Conservation (phyloP, 2,888 invertebrate genomes). For the Branchellion lobata region DNA sequence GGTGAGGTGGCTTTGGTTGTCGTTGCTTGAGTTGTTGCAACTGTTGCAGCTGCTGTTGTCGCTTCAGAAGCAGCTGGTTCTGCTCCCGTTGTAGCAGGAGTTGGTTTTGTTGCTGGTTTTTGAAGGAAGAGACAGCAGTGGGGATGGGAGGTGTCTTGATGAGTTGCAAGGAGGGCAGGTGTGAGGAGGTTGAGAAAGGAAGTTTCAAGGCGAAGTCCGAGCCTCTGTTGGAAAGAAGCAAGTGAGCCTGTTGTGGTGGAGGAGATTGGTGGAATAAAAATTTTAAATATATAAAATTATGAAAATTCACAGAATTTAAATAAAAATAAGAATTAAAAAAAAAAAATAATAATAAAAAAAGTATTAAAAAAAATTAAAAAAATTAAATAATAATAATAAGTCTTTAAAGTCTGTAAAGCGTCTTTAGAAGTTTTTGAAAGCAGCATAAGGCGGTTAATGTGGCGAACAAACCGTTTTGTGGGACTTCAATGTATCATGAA, state of each 20-base stretch:
- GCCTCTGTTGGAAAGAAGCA: background rate
- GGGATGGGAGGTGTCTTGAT: too few species aligned
- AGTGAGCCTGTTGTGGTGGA: background rate
- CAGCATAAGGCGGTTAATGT: too few species aligned
- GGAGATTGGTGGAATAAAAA: background rate
- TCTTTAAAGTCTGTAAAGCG: too few species aligned
- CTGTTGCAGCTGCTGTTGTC: background rate
- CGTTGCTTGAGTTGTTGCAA: background rate
- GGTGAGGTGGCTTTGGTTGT: too few species aligned
- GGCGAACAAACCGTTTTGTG: too few species aligned
- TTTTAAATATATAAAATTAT: background rate
- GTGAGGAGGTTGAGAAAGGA: background rate
- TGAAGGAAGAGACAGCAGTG: background rate
- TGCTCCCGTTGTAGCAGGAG: background rate
- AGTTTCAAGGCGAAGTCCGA: background rate
- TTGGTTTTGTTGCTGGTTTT: background rate
- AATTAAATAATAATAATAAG: too few species aligned
- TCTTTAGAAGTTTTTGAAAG: too few species aligned
- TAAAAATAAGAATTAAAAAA: background rate
- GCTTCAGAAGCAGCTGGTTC: background rate
- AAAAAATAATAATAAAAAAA: background rate
- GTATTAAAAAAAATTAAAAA: too few species aligned
- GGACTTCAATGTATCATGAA: too few species aligned
- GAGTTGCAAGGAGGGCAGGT: too few species aligned
- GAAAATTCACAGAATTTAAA: constrained; percentile 5